Percentiles rank a stretch among this genome's conserved stretches.
phyloP scores from a whole-genome alignment of 2,113 vertebrate genomes.

The Hydrochoerus hydrochaeris region DNA sequence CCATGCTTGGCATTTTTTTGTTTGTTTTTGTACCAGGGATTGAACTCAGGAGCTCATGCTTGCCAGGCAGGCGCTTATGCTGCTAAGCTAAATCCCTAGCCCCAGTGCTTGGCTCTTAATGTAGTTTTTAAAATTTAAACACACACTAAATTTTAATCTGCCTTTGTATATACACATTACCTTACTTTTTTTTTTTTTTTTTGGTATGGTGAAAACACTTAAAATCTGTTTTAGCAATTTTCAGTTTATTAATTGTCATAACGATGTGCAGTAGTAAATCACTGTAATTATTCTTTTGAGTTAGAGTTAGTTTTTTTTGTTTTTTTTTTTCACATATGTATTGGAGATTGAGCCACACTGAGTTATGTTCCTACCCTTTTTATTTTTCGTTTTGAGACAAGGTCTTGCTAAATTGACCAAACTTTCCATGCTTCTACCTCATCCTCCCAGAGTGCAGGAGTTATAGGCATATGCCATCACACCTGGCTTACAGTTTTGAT shows the following conservation, averaged over 20 bases:
- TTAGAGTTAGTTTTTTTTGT: neutral
- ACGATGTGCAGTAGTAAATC: neutral
- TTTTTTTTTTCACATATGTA: neutral
- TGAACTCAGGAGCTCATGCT: too few species aligned
- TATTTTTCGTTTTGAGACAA: neutral
- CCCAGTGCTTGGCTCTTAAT: neutral
- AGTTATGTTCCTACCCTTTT: neutral
- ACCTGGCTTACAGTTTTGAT: neutral
- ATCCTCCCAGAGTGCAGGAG: neutral
- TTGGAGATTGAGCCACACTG: neutral
- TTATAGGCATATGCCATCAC: neutral
- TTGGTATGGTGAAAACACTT: neutral
- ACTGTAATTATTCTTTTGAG: neutral
- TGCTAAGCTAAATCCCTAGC: too few species aligned
- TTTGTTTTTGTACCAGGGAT: too few species aligned
- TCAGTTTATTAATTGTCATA: neutral
- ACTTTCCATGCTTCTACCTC: neutral
- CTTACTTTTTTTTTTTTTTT: neutral
- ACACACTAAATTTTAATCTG: neutral
- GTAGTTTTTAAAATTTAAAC: neutral
- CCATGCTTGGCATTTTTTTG: neutral
- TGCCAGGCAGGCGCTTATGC: too few species aligned
- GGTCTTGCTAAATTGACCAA: neutral
- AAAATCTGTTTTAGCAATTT: neutral
- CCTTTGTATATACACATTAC: neutral